Base-by-base conservation (phyloP, 1,140 invertebrate species). In the Apis laboriosa region DNA sequence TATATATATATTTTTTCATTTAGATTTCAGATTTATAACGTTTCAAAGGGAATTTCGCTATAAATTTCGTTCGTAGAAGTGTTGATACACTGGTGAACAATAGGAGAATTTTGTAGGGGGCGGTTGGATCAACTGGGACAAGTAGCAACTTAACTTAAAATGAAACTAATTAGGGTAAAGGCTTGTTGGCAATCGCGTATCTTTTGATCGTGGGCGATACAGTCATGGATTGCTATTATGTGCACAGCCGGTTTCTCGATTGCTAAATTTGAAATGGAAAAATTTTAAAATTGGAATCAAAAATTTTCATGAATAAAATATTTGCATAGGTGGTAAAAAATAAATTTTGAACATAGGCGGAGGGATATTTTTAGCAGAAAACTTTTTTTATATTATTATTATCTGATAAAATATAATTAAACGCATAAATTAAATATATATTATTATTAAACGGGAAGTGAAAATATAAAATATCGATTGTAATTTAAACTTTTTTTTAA, bases 111-210 rank as follows among this genome's bases (percentile, higher is more conserved):
- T 87, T 75, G 24, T 75, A 51, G 61, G 53, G n/a, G n/a, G 2
- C 58, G 49, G 15, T 17, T 49, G 43, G 49, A 77, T 43, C 55
- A 91, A 91, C 75, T 87, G 78, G 89, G 85, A 79, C 90, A 89
- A 90, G 90, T 88, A 84, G 58, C 90, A 84, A 88, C 89, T 90
- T 85, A 86, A 84, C 77, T 68, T 43, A 0, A 84, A 90, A 89
- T 88, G 90, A 90, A 88, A 84, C 81, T 89, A 91, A 90, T 90
- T 91, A 86, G 83, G 43, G 84, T 80, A 64, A 63, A 64, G 58
- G 73, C 67, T 58, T 17, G 71, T 83, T 67, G 61, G 56, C 80
- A 28, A 24, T 61, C 60, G 73, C 21, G 43, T 77, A 83, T 83
- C 81, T 64, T 17, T 51, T 63, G 56, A 74, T 21, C 79, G 78